Evolutionary conservation across 2,113 vertebrate species (phyloP).

Genomic region (Neogale vison): DNA sequence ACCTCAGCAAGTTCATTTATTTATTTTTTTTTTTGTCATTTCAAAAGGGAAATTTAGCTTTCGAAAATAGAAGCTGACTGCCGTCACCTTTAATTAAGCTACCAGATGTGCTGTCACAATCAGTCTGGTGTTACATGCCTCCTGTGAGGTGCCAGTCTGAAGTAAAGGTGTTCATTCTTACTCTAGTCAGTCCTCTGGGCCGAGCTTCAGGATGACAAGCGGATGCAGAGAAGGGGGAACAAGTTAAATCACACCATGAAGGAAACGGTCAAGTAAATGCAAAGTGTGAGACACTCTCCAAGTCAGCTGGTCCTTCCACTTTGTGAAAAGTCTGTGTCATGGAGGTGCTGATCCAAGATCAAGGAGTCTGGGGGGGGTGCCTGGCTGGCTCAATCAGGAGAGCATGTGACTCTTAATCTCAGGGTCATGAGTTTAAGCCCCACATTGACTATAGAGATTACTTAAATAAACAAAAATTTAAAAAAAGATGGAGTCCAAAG

Average conservation of each 20-base stretch:
- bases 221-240: neutral
- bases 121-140: neutral
- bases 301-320: neutral
- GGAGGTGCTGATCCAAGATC: neutral
- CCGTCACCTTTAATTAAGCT: neutral
- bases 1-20: neutral
- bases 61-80: neutral
- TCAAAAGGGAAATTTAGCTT: neutral
- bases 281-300: neutral
- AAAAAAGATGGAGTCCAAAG: neutral
- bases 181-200: neutral
- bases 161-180: neutral
- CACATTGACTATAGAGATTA: neutral
- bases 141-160: neutral
- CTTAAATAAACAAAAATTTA: neutral
- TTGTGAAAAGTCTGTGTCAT: neutral
- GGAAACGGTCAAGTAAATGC: neutral
- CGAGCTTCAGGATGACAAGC: neutral
- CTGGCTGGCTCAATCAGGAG: neutral
- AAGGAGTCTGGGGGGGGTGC: neutral
- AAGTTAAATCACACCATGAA: neutral
- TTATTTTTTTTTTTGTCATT: neutral
- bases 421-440: neutral
- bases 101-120: neutral
- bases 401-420: neutral